Evolutionary conservation across 2,113 vertebrate species (phyloP), one percentile per base, ranked within the genome.

Genomic region (Hemicordylus capensis): DNA sequence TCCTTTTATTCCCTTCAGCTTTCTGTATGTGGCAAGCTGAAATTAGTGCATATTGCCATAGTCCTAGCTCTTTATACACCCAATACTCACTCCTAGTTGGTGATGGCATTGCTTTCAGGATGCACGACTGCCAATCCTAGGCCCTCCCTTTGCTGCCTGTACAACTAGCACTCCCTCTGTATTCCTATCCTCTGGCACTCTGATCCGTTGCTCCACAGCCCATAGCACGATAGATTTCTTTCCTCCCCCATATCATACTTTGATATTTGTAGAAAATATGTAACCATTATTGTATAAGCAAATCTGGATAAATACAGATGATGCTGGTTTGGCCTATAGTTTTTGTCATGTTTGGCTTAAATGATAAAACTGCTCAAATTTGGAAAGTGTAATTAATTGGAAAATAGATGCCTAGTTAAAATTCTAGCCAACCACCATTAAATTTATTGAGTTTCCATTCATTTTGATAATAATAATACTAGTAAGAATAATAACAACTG

Each of bases 131-230:
- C 26, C 37, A 28, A 7, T 77, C 58, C 56, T 77, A 14, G 37
- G 6, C 58, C 51, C 7, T 31, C 22, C 28, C 59, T 78, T 56
- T 78, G 67, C 59, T 78, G 10, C 22, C 15, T 61, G 7, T 63
- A 39, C 39, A 31, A 78, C 59, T 78, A n/a, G n/a, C n/a, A n/a
- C 26, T 90, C 79, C 76, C 58, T 59, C 17, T 83, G 88, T 1
- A 0, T 77, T 76, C 66, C 81, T 51, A 92, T 90, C 46, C 66
- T 77, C 56, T 70, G 37, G 10, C 5, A 3, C 34, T 19, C 48
- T 67, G 37, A 28, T 74, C 61, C 66, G 48, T 17, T 42, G 14
- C 75, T 90, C 88, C 87, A 88, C 85, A 69, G 77, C 56, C 88
- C 87, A 88, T 84, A 69, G 77, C 56, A 2, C 34, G 12, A 67